Evolutionary conservation across 2,888 invertebrate species (phyloP), one percentile per base, ranked within the genome.

Genomic region (Catocala nupta): DNA sequence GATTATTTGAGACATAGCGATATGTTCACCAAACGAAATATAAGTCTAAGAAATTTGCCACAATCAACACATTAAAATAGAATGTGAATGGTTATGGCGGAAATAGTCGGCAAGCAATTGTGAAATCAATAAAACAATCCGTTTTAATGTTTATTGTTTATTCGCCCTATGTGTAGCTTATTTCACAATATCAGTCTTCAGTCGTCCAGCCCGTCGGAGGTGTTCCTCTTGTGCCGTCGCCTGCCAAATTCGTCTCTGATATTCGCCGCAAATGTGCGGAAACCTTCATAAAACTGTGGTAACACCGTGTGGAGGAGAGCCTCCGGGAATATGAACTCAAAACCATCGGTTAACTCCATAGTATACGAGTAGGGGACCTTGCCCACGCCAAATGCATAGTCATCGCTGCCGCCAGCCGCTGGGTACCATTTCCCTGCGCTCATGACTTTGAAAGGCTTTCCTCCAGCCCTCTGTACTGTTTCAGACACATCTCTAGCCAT

Each of bases 271-370:
- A 93, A 91, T 6, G 68, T 80, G 71, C 72, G 87, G 64, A 94
- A 94, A 0, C 93, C 94, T 78, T 88, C 88, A 53, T 89, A 93
- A 61, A 89, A 89, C 58, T 89, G 86, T 36, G 94, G 92, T 48
- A 94, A 55, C 0, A 84, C 83, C 10, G 33, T 70, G 0, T 69
- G 77, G 0, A 94, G 77, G 0, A 83, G 77, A 1, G 68, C 43
- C 66, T 90, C 95, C 0, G 98, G 98, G 69, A 96, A 94, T 0
- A 96, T 81, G 82, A 98, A 98, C 9, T 97, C 91, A 12, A 77
- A 78, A 2, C 93, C 94, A 36, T 95, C 92, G 0, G 96, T 96
- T 13, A 96, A 83, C 82, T 96, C 96, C 85, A 96, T 92, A 0
- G 96, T 96, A 68, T 95, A 96, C 0, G 95, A 91, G 65, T 95